Conservation (phyloP, 2,797 vertebrate genomes). For the Rhynchotus rufescens region DNA sequence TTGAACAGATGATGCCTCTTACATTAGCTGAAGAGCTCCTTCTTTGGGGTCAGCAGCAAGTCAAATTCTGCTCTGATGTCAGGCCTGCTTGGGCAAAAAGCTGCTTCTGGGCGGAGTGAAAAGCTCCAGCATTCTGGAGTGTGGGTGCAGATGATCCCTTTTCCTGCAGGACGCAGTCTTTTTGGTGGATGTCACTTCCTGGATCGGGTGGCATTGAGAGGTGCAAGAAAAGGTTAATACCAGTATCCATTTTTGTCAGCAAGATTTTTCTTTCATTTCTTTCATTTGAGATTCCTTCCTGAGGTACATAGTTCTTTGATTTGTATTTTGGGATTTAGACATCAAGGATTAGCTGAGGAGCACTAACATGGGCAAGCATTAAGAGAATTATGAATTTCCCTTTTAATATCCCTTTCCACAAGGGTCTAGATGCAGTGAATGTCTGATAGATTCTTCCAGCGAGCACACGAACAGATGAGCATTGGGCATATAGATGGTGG, state of each 20-base stretch:
- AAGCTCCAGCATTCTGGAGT: neutral
- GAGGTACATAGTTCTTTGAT: too few relatives aligned
- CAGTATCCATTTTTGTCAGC: neutral
- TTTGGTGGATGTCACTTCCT: neutral
- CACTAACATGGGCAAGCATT: too few relatives aligned
- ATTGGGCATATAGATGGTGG: too few relatives aligned
- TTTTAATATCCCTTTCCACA: too few relatives aligned
- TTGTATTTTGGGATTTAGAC: too few relatives aligned
- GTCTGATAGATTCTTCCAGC: too few relatives aligned
- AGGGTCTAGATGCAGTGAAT: too few relatives aligned
- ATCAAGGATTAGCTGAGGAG: too few relatives aligned
- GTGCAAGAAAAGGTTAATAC: neutral
- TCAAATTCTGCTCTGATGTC: neutral
- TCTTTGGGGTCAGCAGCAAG: neutral
- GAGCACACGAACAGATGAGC: too few relatives aligned
- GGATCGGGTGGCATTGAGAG: neutral
- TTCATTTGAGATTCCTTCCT: too few relatives aligned
- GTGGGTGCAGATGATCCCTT: neutral
- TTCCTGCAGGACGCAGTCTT: neutral
- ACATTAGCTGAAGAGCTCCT: neutral
- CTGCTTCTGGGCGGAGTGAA: neutral
- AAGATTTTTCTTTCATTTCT: neutral
- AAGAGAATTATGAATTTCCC: too few relatives aligned
- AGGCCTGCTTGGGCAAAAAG: too few relatives aligned
- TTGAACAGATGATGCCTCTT: neutral